Conservation (phyloP, 1,140 invertebrate genomes). For the Halesus radiatus region DNA sequence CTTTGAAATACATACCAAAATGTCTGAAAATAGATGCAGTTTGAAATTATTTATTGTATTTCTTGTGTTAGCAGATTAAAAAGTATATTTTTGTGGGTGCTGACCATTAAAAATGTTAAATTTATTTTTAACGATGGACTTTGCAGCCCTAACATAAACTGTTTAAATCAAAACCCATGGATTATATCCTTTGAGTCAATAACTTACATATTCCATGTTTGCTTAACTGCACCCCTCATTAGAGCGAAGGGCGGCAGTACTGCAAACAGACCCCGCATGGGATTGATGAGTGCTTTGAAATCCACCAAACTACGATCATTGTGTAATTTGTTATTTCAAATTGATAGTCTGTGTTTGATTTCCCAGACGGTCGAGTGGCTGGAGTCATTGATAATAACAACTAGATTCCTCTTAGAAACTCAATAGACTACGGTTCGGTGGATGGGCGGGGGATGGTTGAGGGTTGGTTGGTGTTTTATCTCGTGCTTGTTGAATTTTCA, state of each 20-base stretch:
- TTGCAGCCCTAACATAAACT: too few relatives aligned
- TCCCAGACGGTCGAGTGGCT: neutral
- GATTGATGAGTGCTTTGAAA: neutral
- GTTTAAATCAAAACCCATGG: too few relatives aligned
- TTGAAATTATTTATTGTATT: too few relatives aligned
- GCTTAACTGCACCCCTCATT: conserved; percentile 3
- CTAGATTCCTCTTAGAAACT: conserved; percentile 13
- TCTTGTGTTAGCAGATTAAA: too few relatives aligned
- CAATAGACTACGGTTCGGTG: neutral
- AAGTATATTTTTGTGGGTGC: too few relatives aligned
- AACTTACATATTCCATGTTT: neutral
- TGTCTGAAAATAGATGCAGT: too few relatives aligned
- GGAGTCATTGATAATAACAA: neutral
- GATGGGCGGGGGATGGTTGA: neutral
- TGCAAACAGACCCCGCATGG: neutral
- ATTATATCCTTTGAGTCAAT: neutral
- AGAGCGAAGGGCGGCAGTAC: neutral
- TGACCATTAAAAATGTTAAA: too few relatives aligned
- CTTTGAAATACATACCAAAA: too few relatives aligned
- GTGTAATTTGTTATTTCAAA: neutral
- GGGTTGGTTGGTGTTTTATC: neutral
- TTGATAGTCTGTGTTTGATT: neutral
- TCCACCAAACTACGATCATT: too few relatives aligned
- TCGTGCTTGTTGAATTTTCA: neutral
- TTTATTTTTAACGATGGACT: too few relatives aligned